Conservation (phyloP, 2,797 vertebrate species). For the Helostoma temminkii region DNA sequence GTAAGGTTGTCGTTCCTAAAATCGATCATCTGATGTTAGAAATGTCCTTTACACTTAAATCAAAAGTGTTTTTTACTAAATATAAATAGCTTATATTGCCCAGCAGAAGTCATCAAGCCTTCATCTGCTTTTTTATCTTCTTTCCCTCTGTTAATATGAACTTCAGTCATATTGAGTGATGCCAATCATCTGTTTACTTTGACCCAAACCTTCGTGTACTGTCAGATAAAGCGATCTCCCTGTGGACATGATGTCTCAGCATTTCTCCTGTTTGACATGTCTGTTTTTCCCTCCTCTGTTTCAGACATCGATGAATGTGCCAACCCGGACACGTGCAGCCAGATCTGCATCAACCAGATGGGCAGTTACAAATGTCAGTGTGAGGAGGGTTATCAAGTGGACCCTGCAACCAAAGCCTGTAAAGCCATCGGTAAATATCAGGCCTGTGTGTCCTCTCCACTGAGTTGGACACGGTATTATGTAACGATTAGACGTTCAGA, state of each 20-base stretch:
- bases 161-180: conserved; percentile 35
- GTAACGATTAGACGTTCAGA: too few relatives aligned
- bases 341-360: conserved; percentile 89
- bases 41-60: too few relatives aligned
- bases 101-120: neutral
- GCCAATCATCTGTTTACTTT: conserved; percentile 46
- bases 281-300: neutral
- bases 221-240: conserved; percentile 2
- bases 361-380: conserved; percentile 93
- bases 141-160: conserved; percentile 2
- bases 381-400: conserved; percentile 87
- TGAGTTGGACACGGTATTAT: neutral
- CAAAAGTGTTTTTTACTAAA: too few relatives aligned
- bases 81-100: too few relatives aligned
- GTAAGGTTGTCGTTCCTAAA: too few relatives aligned
- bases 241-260: neutral
- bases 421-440: conserved; percentile 86
- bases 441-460: neutral
- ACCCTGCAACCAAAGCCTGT: conserved; percentile 87
- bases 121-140: neutral
- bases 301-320: conserved; percentile 91
- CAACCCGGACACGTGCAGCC: conserved; percentile 87
- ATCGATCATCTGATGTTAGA: too few relatives aligned
- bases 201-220: conserved; percentile 5
- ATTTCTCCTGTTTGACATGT: neutral